Percentiles rank a stretch among this genome's conserved stretches.
Evolutionary conservation across 2,113 vertebrate species (phyloP).

Genomic region (Trachemys scripta): DNA sequence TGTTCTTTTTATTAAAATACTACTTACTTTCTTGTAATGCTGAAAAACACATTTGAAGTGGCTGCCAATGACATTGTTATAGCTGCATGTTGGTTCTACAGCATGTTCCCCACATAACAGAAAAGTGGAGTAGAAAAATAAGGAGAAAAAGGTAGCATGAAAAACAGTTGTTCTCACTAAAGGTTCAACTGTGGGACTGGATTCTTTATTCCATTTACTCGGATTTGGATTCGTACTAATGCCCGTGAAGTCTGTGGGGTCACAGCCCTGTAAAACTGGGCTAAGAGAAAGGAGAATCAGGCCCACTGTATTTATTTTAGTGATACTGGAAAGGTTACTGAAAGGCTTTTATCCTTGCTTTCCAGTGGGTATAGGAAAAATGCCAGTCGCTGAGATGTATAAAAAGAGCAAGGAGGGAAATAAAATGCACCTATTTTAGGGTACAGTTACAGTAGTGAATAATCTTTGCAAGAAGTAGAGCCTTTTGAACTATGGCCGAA

Average conservation of each 20-base stretch:
- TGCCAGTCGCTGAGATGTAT: slow-evolving; percentile 23
- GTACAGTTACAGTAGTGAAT: slow-evolving; percentile 2
- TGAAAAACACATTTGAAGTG: neutral
- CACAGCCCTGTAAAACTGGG: neutral
- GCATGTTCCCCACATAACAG: neutral
- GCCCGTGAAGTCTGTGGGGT: neutral
- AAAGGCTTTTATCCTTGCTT: neutral
- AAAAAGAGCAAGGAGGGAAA: neutral
- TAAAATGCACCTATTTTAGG: slow-evolving; percentile 14
- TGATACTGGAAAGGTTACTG: neutral
- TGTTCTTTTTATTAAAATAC: neutral
- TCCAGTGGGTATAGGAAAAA: neutral
- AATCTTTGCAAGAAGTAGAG: slow-evolving; percentile 11
- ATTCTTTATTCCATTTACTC: neutral
- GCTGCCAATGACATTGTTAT: neutral
- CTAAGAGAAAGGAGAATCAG: neutral
- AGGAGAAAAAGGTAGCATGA: neutral
- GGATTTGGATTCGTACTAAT: neutral
- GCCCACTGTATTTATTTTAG: neutral
- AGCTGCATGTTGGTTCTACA: neutral
- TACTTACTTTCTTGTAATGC: neutral
- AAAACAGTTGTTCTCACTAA: neutral
- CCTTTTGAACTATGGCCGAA: neutral
- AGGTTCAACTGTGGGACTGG: neutral
- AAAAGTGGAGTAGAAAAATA: neutral